Conservation (phyloP, 2,888 invertebrate species). For the Seira musarum region DNA sequence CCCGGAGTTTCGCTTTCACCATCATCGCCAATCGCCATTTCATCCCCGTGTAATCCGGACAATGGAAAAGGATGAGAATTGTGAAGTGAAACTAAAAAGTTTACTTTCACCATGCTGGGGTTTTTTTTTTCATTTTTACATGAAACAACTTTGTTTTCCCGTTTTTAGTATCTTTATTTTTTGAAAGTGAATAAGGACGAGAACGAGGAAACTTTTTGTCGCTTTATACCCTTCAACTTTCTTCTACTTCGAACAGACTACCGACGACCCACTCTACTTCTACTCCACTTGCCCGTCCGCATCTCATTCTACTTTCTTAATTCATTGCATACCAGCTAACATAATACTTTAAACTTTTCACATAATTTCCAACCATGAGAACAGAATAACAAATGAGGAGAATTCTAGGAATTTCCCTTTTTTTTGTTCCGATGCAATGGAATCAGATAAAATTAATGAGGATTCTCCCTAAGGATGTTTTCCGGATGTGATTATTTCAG, state of each 20-base stretch:
- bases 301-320: neutral
- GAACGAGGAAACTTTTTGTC: no score
- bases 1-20: no score
- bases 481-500: neutral
- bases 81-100: neutral
- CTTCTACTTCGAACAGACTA: no score
- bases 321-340: neutral
- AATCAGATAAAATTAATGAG: slow-evolving; percentile 19
- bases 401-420: neutral
- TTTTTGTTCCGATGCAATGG: neutral
- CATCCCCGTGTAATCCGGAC: neutral
- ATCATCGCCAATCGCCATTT: neutral
- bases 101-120: neutral
- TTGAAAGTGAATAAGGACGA: neutral
- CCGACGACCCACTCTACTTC: no score
- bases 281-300: neutral
- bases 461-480: neutral
- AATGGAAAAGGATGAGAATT: neutral
- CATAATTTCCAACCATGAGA: neutral
- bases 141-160: slow-evolving; percentile 9
- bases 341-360: neutral
- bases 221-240: no score
- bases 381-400: neutral
- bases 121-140: neutral
- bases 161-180: neutral